Evolutionary conservation across 2,888 invertebrate genomes (phyloP).

Genomic region (Drosophila pseudotalamancana): DNA sequence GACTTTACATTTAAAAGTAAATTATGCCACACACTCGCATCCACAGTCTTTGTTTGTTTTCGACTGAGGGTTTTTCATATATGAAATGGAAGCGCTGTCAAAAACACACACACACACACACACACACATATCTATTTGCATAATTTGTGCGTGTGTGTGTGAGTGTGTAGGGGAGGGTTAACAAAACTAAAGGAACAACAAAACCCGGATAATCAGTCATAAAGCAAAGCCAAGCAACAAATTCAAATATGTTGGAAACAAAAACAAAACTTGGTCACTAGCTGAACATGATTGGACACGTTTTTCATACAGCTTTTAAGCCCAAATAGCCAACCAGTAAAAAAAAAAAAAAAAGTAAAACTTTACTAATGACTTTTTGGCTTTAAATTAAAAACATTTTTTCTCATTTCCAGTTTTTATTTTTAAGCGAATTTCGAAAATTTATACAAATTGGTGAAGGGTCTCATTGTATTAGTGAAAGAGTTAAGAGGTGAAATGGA

Average conservation of each 20-base stretch:
- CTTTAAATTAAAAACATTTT: too few relatives aligned
- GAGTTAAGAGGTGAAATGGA: too few relatives aligned
- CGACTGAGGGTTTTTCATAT: slow-evolving; percentile 4
- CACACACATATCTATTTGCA: slow-evolving; percentile 40
- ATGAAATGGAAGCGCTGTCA: not conserved
- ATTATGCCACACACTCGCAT: slow-evolving; percentile 53
- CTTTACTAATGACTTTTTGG: too few relatives aligned
- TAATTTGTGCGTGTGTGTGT: slow-evolving; percentile 25
- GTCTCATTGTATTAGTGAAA: not conserved
- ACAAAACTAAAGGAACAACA: slow-evolving; percentile 31
- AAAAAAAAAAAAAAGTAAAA: not conserved
- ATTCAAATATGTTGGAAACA: slow-evolving; percentile 33
- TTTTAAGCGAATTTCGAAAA: too few relatives aligned
- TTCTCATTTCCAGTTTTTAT: too few relatives aligned
- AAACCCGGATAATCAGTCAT: slow-evolving; percentile 44
- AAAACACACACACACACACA: slow-evolving; percentile 3
- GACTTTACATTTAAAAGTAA: slow-evolving; percentile 76
- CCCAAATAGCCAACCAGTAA: too few relatives aligned
- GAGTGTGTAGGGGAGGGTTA: slow-evolving; percentile 1
- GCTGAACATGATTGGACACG: too few relatives aligned
- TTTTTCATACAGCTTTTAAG: too few relatives aligned
- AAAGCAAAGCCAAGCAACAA: slow-evolving; percentile 43
- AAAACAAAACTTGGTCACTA: slow-evolving; percentile 36
- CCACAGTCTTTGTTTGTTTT: slow-evolving; percentile 24
- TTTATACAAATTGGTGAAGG: too few relatives aligned